Percentiles rank a stretch among this genome's conserved stretches.
These are phyloP conservation scores for Pionites leucogaster DNA, from an alignment of 2,113 vertebrate species.

Conservation along the genomic window DNA sequence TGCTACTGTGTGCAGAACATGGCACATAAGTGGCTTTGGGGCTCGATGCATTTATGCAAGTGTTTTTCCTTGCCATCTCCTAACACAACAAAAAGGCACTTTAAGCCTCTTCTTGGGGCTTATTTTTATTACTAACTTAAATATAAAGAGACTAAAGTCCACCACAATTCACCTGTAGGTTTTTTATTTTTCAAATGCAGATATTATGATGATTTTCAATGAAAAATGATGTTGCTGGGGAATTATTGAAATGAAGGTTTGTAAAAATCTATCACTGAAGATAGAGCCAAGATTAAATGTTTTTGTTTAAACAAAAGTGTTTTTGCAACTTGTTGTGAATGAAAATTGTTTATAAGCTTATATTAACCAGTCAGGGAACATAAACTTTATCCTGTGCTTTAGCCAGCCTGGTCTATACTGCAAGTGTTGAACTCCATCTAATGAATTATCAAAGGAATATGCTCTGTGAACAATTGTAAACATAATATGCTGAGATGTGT, in stretches of 20 bases:
- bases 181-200: background rate
- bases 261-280: background rate
- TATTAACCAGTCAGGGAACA: conserved; percentile 24
- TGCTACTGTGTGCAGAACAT: conserved; percentile 39
- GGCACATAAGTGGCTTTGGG: conserved; percentile 54
- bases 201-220: background rate
- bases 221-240: background rate
- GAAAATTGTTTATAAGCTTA: conserved; percentile 18
- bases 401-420: background rate
- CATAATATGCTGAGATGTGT: conserved; percentile 8
- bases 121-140: conserved; percentile 29
- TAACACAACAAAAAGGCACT: conserved; percentile 32
- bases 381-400: conserved; percentile 33
- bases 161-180: background rate
- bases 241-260: background rate
- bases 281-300: background rate
- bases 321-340: background rate
- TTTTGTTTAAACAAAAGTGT: background rate
- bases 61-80: background rate
- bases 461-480: background rate
- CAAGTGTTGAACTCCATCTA: background rate
- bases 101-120: conserved; percentile 6
- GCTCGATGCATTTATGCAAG: background rate
- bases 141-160: conserved; percentile 7
- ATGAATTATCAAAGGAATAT: conserved; percentile 24